A percentile compares a stretch with the other conserved stretches of the same genome.
Conservation (phyloP, 2,797 vertebrate species). For the Alectoris magna region DNA sequence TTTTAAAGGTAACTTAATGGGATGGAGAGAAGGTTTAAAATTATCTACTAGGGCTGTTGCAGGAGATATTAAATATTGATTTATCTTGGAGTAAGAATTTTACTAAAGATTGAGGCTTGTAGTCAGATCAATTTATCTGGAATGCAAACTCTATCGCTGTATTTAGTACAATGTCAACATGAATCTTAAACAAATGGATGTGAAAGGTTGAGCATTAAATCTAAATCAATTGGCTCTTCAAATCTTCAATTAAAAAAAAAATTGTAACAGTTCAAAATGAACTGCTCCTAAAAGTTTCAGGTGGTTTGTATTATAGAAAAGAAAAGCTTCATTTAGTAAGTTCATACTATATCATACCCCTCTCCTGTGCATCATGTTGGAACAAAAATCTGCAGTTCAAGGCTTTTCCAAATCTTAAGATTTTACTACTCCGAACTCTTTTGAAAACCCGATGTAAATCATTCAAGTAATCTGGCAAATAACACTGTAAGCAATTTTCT, state of each 20-base stretch:
- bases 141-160: constrained; percentile 82
- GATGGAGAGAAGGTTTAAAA: constrained; percentile 92
- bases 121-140: constrained; percentile 90
- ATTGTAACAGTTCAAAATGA: constrained; percentile 32
- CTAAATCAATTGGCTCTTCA: constrained; percentile 42
- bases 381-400: constrained; percentile 13
- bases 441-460: constrained; percentile 36
- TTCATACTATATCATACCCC: constrained; percentile 8
- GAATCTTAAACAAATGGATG: constrained; percentile 61
- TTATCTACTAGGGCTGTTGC: constrained; percentile 86
- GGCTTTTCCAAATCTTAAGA: constrained; percentile 26
- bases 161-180: constrained; percentile 66
- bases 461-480: constrained; percentile 82
- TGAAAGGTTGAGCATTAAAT: constrained; percentile 31
- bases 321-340: constrained; percentile 16
- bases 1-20: constrained; percentile 92
- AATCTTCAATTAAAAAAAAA: constrained; percentile 44
- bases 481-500: constrained; percentile 88
- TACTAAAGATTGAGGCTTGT: constrained; percentile 85
- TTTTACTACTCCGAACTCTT: constrained; percentile 34
- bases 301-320: constrained; percentile 42
- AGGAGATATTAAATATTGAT: constrained; percentile 94
- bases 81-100: constrained; percentile 87
- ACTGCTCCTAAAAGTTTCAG: constrained; percentile 41
- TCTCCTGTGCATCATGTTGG: background rate